These are phyloP conservation scores for Rhagoletis zephyria DNA, from an alignment of 1,140 invertebrate genomes.

Conservation along the genomic window DNA sequence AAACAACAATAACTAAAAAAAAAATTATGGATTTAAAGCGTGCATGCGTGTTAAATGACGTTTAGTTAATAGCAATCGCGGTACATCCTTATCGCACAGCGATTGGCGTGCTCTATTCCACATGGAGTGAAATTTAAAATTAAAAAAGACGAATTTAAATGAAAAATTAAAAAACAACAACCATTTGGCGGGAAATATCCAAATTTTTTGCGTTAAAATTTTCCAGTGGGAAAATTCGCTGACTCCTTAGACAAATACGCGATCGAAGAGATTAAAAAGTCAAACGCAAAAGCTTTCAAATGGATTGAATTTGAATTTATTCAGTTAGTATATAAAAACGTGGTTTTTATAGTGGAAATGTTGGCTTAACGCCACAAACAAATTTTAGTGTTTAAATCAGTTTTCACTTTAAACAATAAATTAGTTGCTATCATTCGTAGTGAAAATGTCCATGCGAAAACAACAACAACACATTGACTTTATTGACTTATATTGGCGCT, in stretches of 20 bases:
- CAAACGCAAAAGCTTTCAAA: background rate
- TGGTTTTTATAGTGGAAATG: no score
- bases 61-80: background rate
- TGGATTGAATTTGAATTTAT: background rate
- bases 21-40: background rate
- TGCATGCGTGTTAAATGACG: background rate
- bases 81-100: background rate
- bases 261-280: background rate
- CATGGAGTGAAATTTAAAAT: background rate
- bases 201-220: background rate
- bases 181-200: background rate
- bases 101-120: background rate
- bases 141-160: no score
- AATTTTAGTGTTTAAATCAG: background rate
- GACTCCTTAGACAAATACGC: no score
- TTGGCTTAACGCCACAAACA: background rate
- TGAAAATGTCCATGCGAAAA: constrained; percentile 38
- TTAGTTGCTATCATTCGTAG: background rate
- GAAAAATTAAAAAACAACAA: background rate
- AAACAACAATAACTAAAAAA: constrained; percentile 10
- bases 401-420: constrained; percentile 11
- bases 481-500: constrained; percentile 27
- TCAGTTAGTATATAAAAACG: no score
- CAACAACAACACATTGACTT: background rate
- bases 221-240: no score